Base-by-base conservation (phyloP, 2,113 vertebrate species). In the Brevimyrus niger region DNA sequence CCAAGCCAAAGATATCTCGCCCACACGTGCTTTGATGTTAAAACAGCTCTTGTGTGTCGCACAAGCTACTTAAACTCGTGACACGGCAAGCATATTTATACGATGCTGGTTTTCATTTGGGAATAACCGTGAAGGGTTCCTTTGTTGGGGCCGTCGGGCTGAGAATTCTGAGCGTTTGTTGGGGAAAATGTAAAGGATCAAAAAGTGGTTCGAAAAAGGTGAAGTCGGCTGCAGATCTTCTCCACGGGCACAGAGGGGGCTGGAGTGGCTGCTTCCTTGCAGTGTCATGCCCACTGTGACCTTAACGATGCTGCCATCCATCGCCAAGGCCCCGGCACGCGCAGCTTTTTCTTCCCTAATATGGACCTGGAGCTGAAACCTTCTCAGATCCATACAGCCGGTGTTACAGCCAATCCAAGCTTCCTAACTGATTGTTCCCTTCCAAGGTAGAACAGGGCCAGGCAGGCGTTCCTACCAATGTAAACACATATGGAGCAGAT, bases 401-500 rank as follows among this genome's bases (percentile, higher is more conserved):
- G 15, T 7, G 73, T 80, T 80, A 42, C 13, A 42, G 35, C 35
- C 73, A 80, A 42, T 80, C 15, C 76, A 19, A 80, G 73, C 73
- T 42, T 80, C 86, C 87, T 91, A 92, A 73, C 91, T 92, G 92
- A 93, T 93, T 90, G 90, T 92, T 89, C 87, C 61, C 15, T 91
- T 90, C 83, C 91, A 90, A 94, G 89, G 91, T 21, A 90, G 91
- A 93, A 91, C 93, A 93, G 92, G 92, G 89, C 90, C 91, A 58
- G 89, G 90, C 91, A 84, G 89, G 90, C 91, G 85, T 90, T 89
- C 89, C 83, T 61, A 89, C 58, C 47, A 91, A 93, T 42, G 21
- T 94, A 94, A 95, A 95, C 94, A 95, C 93, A 95, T 89, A 91
- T 94, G 94, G 92, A 90, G 90, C 87, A 89, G 90, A 93, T 94